Evolutionary conservation across 2,113 vertebrate genomes (phyloP).

Genomic region (Onychostruthus taczanowskii): DNA sequence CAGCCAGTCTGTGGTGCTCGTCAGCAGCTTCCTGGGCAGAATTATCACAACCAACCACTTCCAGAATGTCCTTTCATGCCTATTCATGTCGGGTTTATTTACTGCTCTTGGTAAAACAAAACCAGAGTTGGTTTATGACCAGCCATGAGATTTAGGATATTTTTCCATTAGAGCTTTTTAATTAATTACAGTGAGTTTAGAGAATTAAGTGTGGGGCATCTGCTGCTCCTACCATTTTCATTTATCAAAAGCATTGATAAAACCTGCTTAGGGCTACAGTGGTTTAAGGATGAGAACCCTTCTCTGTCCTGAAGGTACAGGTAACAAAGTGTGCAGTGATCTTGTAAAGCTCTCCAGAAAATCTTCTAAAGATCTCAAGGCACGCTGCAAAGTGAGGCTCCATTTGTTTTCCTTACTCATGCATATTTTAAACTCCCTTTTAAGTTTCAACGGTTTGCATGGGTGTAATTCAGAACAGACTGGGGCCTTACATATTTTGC

Average conservation of each 20-base stretch:
- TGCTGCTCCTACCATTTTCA: not conserved
- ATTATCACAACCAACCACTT: not conserved
- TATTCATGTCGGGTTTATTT: not conserved
- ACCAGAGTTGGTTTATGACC: not conserved
- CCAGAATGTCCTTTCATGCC: not conserved
- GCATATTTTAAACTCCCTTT: constrained; percentile 47
- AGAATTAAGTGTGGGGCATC: not conserved
- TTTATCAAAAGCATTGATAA: not conserved
- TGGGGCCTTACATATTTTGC: constrained; percentile 30
- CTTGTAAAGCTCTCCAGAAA: not conserved
- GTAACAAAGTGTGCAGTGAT: not conserved
- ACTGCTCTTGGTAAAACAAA: not conserved
- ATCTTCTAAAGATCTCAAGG: not conserved
- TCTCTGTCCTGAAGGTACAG: not conserved
- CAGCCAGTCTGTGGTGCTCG: not conserved
- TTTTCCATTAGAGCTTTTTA: not conserved
- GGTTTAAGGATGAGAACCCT: not conserved
- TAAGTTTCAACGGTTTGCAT: not conserved
- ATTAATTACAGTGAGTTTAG: not conserved
- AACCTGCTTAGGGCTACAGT: not conserved
- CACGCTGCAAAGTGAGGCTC: not conserved
- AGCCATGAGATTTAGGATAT: not conserved
- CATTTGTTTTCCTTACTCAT: constrained; percentile 16
- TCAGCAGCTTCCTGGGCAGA: not conserved
- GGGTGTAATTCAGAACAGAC: constrained; percentile 44